Evolutionary conservation across 1,140 invertebrate genomes (phyloP).

Genomic region (Nautilus pompilius): DNA sequence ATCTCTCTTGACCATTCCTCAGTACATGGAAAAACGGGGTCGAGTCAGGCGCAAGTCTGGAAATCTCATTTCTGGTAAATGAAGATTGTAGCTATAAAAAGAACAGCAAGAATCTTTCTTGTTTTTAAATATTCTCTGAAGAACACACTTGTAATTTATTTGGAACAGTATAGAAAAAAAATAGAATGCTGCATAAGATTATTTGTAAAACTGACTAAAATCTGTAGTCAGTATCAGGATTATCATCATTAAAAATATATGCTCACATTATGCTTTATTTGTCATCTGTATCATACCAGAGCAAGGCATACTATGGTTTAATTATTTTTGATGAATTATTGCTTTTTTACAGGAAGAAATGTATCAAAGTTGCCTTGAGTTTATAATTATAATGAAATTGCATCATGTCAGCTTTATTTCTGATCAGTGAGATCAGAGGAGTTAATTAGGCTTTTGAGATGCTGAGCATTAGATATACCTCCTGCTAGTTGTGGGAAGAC

Average conservation of each 20-base stretch:
- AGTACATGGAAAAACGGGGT: constrained; percentile 77
- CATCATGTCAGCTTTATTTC: too few relatives aligned
- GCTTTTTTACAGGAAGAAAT: too few relatives aligned
- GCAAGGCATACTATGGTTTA: too few relatives aligned
- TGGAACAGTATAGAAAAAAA: constrained; percentile 6
- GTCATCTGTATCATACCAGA: too few relatives aligned
- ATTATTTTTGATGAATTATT: too few relatives aligned
- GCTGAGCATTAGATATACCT: neutral
- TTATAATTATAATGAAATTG: too few relatives aligned
- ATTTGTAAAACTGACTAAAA: neutral
- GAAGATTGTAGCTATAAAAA: neutral
- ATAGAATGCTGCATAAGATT: too few relatives aligned
- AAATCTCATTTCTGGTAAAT: constrained; percentile 33
- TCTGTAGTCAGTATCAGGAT: neutral
- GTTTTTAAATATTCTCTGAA: neutral
- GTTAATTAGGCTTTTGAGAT: neutral
- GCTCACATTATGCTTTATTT: neutral
- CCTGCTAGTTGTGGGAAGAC: neutral
- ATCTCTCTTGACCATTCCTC: constrained; percentile 78
- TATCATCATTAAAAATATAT: neutral
- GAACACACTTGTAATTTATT: neutral
- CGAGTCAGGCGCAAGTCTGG: constrained; percentile 42
- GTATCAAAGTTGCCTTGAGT: too few relatives aligned
- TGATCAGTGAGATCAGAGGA: too few relatives aligned
- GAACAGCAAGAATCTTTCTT: neutral